A percentile compares a stretch with the other conserved stretches of the same genome.
Evolutionary conservation across 1,140 invertebrate genomes (phyloP).

Genomic region (Pseudoatta argentina): DNA sequence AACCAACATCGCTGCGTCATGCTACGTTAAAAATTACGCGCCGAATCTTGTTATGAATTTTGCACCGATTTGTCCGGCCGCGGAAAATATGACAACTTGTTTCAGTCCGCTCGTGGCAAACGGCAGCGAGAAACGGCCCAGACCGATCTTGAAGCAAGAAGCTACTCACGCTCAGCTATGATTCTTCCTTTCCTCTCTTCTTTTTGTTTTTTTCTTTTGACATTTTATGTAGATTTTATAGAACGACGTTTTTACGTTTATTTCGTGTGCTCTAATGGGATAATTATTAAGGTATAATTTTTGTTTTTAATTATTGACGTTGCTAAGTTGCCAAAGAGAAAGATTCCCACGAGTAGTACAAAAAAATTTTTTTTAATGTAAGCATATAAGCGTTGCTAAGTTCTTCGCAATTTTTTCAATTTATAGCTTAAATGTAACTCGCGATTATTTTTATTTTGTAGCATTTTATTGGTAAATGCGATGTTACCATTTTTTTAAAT

Average conservation of each 20-base stretch:
- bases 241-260: constrained; percentile 49
- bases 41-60: not conserved
- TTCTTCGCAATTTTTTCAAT: not conserved
- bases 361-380: constrained; percentile 11
- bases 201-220: constrained; percentile 4
- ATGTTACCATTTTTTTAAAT: constrained; percentile 1
- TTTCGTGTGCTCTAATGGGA: not conserved
- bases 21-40: not conserved
- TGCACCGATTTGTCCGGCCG: not conserved
- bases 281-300: constrained; percentile 32
- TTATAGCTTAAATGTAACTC: not conserved
- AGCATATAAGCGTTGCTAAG: constrained; percentile 1
- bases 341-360: not conserved
- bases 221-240: constrained; percentile 28
- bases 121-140: not conserved
- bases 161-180: not conserved
- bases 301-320: constrained; percentile 7
- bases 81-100: not conserved
- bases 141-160: constrained; percentile 38
- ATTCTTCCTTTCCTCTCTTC: not conserved
- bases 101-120: not conserved
- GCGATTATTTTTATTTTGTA: constrained; percentile 32
- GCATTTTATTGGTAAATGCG: constrained; percentile 39
- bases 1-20: not conserved
- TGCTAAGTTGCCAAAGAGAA: not conserved